Percentiles rank a stretch among this genome's conserved stretches.
These are phyloP conservation scores for Actinemys pallida DNA, from an alignment of 2,113 vertebrate species.

Conservation along the genomic window DNA sequence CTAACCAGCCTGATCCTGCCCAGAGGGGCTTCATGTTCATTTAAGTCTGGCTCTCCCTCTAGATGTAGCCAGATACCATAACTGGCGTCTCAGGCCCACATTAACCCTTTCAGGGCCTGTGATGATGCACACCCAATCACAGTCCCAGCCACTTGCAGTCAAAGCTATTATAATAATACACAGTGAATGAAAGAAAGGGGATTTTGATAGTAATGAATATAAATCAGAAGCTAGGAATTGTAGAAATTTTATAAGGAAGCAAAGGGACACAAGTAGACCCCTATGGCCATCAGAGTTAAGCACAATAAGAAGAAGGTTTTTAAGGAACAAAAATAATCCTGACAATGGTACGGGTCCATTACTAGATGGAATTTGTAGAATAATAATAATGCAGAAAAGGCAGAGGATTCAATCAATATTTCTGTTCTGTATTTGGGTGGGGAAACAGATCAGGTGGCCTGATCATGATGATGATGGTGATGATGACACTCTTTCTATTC, in stretches of 20 bases:
- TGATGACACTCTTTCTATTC: not conserved
- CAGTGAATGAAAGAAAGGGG: not conserved
- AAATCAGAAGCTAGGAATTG: not conserved
- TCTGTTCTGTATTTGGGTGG: not conserved
- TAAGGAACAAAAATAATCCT: not conserved
- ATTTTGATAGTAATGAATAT: not conserved
- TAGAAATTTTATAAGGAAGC: not conserved
- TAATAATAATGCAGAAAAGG: not conserved
- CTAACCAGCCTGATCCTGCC: too few relatives aligned
- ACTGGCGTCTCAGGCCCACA: not conserved
- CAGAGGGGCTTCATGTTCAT: not conserved
- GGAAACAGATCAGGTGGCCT: not conserved
- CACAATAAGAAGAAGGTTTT: not conserved
- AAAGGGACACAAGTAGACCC: not conserved
- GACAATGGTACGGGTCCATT: not conserved
- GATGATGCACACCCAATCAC: not conserved
- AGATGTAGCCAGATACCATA: not conserved
- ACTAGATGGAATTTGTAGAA: not conserved
- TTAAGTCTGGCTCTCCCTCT: too few relatives aligned
- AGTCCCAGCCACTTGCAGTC: not conserved
- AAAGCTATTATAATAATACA: too few relatives aligned
- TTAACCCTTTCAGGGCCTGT: not conserved
- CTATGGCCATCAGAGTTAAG: not conserved
- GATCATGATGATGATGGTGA: not conserved
- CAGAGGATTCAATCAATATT: not conserved